Evolutionary conservation across 2,888 invertebrate species (phyloP), one percentile per base, ranked within the genome.

Genomic region (Drosophila eohydei): DNA sequence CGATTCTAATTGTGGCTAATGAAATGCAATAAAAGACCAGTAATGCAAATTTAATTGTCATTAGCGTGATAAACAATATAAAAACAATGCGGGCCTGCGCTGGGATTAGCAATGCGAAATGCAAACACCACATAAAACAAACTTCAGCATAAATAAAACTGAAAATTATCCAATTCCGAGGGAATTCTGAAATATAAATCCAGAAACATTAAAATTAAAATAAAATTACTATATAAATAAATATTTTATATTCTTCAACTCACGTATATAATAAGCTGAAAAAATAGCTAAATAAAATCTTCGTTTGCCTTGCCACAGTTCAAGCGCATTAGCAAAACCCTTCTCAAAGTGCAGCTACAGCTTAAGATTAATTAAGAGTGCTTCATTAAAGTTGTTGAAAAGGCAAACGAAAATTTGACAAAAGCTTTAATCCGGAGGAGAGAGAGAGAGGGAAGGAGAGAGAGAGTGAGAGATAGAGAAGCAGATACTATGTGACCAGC

Each of bases 1-100:
- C 62, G 44, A 28, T 52, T 58, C 72, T 70, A 79, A 88, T 87
- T 79, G 62, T 69, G 63, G 55, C 69, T 70, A 81, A 79, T 73
- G 71, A 74, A 71, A 71, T 59, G 59, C 70, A 70, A 80, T 71
- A 57, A 80, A 80, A 66, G 56, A 30, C 54, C 68, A 50, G 43
- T 69, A 64, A 78, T 80, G 62, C 63, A 70, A 80, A 83, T 70
- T 66, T 56, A 74, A 85, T 86, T 86, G 70, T 41, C 71, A 67
- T 69, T 60, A 54, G 46, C 16, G 52, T 63, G 71, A 72, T 85
- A 80, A 82, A 71, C 50, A 59, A 67, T 58, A 48, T 21, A 57
- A 57, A 64, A 64, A 48, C 9, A 44, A 28, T 56, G 43, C 40
- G 50, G 28, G 3, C 36, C 46, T 34, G 12, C 41, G 48, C 63